Evolutionary conservation across 2,797 vertebrate species (phyloP).

Genomic region (Syngnathus rostellatus): DNA sequence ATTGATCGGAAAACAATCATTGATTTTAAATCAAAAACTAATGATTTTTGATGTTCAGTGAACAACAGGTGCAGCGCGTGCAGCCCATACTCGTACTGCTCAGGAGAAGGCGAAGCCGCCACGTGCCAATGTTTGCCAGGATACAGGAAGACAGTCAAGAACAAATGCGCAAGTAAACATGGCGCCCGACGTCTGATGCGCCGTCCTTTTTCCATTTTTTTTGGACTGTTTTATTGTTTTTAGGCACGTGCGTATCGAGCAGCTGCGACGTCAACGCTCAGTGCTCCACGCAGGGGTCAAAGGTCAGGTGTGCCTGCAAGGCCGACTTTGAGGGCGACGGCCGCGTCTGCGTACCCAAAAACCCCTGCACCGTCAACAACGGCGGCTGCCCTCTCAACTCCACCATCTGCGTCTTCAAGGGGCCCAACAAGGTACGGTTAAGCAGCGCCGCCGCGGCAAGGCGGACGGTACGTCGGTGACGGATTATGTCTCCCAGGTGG

Average conservation of each 20-base stretch:
- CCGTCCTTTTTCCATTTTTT: not conserved
- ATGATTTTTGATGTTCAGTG: conserved; percentile 61
- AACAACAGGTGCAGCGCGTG: conserved; percentile 70
- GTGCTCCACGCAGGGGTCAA: conserved; percentile 60
- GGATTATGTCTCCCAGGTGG: conserved; percentile 44
- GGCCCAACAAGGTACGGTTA: conserved; percentile 75
- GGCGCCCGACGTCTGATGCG: not conserved
- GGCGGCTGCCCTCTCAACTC: conserved; percentile 81
- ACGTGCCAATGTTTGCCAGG: conserved; percentile 78
- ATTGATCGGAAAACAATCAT: too few species aligned
- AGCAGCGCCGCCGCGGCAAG: too few species aligned
- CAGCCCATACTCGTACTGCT: conserved; percentile 68
- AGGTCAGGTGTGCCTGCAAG: conserved; percentile 76
- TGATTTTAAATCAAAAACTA: too few species aligned
- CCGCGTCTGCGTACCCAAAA: conserved; percentile 72
- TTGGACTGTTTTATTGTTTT: not conserved
- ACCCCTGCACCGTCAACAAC: conserved; percentile 75
- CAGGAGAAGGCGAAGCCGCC: conserved; percentile 35
- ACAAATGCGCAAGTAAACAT: conserved; percentile 58
- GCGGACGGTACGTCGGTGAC: not conserved
- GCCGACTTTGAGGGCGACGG: conserved; percentile 78
- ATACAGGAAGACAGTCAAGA: conserved; percentile 49
- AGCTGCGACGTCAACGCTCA: conserved; percentile 66
- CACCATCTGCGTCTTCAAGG: conserved; percentile 71
- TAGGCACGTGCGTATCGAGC: conserved; percentile 49